Conservation (phyloP, 1,140 invertebrate genomes). For the Argopecten irradians region DNA sequence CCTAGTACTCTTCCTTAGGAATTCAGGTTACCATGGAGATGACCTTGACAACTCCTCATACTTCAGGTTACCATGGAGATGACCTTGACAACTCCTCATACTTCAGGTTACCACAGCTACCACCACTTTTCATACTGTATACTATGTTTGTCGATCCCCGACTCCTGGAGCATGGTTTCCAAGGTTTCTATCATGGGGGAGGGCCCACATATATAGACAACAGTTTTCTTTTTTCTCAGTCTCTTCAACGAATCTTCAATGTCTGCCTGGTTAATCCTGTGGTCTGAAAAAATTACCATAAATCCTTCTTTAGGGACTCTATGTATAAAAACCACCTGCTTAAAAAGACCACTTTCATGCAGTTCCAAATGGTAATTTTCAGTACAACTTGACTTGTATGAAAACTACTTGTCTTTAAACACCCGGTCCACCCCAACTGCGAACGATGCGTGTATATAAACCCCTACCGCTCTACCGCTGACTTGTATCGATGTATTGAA, state of each 20-base stretch:
- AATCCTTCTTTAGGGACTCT: not conserved
- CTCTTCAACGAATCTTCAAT: conserved; percentile 56
- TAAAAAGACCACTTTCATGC: too few relatives aligned
- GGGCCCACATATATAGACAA: conserved; percentile 75
- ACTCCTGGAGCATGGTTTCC: conserved; percentile 55
- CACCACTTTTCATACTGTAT: conserved; percentile 75
- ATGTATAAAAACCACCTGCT: too few relatives aligned
- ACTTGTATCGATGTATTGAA: too few relatives aligned
- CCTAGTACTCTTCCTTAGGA: too few relatives aligned
- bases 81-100: too few relatives aligned
- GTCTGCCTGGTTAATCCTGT: conserved; percentile 62
- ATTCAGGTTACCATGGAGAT: too few relatives aligned
- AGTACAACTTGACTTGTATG: not conserved
- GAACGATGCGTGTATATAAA: too few relatives aligned
- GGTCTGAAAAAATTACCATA: conserved; percentile 54
- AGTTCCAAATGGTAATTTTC: too few relatives aligned
- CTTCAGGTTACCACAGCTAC: conserved; percentile 49
- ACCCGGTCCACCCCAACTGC: too few relatives aligned
- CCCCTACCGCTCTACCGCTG: too few relatives aligned
- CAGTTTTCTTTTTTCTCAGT: conserved; percentile 52
- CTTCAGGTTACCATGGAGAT: too few relatives aligned
- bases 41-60: too few relatives aligned
- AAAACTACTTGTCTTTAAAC: not conserved
- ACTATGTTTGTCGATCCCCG: conserved; percentile 57
- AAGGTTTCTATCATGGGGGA: conserved; percentile 69